A percentile compares a stretch with the other conserved stretches of the same genome.
Evolutionary conservation across 2,113 vertebrate species (phyloP).

Genomic region (Dasyurus viverrinus): DNA sequence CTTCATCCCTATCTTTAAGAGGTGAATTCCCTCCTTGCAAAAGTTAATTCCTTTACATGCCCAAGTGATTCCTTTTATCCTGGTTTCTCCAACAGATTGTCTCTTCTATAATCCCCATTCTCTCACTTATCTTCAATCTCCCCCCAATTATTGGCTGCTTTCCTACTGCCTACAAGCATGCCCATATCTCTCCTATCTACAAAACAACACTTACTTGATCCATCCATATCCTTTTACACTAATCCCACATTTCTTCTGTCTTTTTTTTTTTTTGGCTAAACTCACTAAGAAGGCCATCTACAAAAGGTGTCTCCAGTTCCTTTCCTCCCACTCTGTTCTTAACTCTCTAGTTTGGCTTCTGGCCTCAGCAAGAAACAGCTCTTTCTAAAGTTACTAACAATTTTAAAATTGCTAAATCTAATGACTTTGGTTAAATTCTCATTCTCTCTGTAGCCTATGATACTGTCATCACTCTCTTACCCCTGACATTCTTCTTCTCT

Average conservation of each 20-base stretch:
- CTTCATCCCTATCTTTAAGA: not conserved
- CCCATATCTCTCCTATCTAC: not conserved
- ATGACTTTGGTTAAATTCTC: not conserved
- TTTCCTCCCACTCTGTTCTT: not conserved
- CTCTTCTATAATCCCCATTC: not conserved
- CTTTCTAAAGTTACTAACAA: not conserved
- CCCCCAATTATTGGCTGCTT: not conserved
- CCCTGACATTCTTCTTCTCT: not conserved
- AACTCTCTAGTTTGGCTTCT: not conserved
- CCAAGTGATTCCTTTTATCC: not conserved
- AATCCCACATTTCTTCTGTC: not conserved
- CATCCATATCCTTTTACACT: not conserved
- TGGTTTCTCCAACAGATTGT: not conserved
- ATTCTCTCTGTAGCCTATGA: not conserved
- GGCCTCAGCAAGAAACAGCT: not conserved
- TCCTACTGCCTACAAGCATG: not conserved
- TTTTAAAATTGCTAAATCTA: not conserved
- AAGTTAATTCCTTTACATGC: not conserved
- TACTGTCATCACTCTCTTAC: not conserved
- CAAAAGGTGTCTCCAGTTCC: not conserved
- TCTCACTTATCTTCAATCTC: not conserved
- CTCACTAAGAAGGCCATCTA: not conserved
- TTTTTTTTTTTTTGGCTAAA: not conserved
- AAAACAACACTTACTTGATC: not conserved
- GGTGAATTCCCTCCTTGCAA: not conserved